phyloP scores from a whole-genome alignment of 2,113 vertebrate species.

The Otocyon megalotis region DNA sequence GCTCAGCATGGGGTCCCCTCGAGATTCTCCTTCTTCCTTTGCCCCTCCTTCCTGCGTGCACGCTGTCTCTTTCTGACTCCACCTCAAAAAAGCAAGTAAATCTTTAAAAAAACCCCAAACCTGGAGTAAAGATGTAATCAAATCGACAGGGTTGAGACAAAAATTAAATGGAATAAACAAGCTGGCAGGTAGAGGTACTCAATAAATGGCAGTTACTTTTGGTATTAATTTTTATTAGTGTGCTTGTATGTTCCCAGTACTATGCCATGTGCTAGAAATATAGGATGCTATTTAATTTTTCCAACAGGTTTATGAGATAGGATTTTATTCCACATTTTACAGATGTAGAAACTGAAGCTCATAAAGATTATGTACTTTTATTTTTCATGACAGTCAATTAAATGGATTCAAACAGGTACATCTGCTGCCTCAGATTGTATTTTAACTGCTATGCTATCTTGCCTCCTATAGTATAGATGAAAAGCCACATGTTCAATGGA shows the following conservation, averaged over 20 bases:
- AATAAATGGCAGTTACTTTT: background rate
- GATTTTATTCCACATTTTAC: background rate
- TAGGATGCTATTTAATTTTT: background rate
- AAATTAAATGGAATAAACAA: background rate
- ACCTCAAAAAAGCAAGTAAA: background rate
- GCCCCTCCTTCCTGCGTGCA: background rate
- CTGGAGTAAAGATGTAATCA: background rate
- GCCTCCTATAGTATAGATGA: background rate
- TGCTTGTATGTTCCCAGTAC: background rate
- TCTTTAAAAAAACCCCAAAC: background rate
- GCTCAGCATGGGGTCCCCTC: background rate
- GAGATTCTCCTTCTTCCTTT: background rate
- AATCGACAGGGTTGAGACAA: background rate
- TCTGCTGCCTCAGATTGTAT: background rate
- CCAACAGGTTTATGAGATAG: background rate
- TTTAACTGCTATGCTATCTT: background rate
- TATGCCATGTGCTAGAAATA: background rate
- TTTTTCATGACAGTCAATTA: background rate
- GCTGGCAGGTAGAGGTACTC: background rate
- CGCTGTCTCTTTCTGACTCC: background rate
- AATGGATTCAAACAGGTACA: background rate
- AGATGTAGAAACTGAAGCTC: background rate
- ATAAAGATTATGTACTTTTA: background rate
- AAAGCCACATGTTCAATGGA: background rate
- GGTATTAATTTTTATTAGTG: background rate